These are phyloP conservation scores for Pachycephala philippinensis DNA, from an alignment of 2,113 vertebrate species.

Conservation along the genomic window DNA sequence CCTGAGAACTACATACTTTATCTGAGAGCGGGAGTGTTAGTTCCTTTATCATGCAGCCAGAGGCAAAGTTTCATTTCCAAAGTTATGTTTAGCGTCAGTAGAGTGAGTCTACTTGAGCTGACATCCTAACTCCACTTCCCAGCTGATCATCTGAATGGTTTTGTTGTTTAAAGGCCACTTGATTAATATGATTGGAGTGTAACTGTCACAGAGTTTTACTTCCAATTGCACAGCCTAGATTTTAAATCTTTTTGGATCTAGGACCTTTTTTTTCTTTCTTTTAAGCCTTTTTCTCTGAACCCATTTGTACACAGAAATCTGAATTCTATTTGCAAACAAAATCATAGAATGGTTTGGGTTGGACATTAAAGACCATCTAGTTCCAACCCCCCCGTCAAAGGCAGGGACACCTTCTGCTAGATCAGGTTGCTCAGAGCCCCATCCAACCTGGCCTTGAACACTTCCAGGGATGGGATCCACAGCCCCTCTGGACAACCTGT, in stretches of 20 bases:
- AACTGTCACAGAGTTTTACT: background rate
- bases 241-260: background rate
- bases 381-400: background rate
- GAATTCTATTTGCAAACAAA: background rate
- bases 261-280: background rate
- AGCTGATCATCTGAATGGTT: background rate
- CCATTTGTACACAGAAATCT: background rate
- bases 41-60: background rate
- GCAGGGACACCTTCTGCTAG: background rate
- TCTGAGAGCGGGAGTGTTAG: background rate
- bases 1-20: background rate
- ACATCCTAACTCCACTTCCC: background rate
- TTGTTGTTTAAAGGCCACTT: background rate
- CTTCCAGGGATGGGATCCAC: background rate
- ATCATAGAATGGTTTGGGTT: background rate
- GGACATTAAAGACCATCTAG: background rate
- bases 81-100: background rate
- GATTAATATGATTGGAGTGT: background rate
- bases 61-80: slow-evolving; percentile 5
- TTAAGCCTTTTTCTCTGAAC: background rate
- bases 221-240: background rate
- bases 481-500: background rate
- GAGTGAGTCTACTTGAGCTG: background rate
- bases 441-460: background rate
- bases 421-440: background rate